Evolutionary conservation across 2,113 vertebrate species (phyloP).

Genomic region (Polypterus bichir): DNA sequence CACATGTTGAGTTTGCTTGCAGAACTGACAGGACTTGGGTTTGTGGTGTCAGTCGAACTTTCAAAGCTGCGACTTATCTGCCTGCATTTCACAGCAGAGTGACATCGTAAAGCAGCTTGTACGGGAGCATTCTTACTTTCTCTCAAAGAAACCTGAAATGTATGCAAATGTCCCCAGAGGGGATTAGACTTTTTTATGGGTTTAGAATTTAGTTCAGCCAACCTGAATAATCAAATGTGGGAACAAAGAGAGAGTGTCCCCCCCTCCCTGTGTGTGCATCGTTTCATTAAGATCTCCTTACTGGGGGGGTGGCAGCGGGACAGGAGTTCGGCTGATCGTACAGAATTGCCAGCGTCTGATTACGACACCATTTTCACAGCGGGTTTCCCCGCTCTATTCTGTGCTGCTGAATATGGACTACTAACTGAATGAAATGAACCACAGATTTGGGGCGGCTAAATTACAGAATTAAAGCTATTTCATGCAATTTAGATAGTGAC

Average conservation of each 20-base stretch:
- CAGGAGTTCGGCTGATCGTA: slow-evolving; percentile 71
- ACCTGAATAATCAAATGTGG: slow-evolving; percentile 86
- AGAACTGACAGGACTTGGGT: too few species aligned
- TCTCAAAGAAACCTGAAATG: slow-evolving; percentile 34
- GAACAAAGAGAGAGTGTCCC: slow-evolving; percentile 63
- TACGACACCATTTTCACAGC: slow-evolving; percentile 98
- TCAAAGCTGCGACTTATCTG: slow-evolving; percentile 52
- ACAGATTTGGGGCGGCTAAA: slow-evolving; percentile 74
- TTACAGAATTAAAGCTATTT: slow-evolving; percentile 98
- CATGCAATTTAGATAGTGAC: slow-evolving; percentile 79
- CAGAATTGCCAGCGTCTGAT: slow-evolving; percentile 91
- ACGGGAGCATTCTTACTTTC: slow-evolving; percentile 10
- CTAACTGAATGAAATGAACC: slow-evolving; percentile 78
- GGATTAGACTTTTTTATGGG: slow-evolving; percentile 67
- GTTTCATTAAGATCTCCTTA: slow-evolving; percentile 84
- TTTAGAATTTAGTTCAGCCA: slow-evolving; percentile 75
- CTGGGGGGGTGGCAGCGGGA: slow-evolving; percentile 28
- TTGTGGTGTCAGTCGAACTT: slow-evolving; percentile 32
- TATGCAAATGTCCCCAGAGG: slow-evolving; percentile 70
- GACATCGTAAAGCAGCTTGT: slow-evolving; percentile 60
- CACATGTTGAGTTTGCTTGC: too few species aligned
- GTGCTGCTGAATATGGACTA: slow-evolving; percentile 87
- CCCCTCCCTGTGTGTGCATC: slow-evolving; percentile 41
- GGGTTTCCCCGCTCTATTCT: slow-evolving; percentile 81
- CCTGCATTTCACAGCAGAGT: slow-evolving; percentile 60